phyloP scores from a whole-genome alignment of 2,797 vertebrate species.

The Ptychobarbus kaznakovi region DNA sequence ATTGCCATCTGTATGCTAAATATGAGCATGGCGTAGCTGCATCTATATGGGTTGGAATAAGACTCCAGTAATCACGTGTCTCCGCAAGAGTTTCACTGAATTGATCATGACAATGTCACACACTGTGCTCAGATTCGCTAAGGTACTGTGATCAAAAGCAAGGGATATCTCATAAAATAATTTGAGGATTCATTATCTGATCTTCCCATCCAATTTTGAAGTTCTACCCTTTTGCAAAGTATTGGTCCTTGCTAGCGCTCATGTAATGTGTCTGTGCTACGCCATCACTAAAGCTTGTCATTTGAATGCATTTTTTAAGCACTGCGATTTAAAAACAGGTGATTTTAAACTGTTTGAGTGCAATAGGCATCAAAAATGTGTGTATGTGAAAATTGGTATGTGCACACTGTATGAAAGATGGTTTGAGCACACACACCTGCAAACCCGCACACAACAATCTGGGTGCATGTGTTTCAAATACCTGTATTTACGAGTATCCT shows the following conservation, averaged over 20 bases:
- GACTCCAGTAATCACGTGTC: not conserved
- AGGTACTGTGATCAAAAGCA: not conserved
- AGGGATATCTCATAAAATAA: not conserved
- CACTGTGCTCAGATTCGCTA: not conserved
- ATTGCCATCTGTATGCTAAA: constrained; percentile 43
- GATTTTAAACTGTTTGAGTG: not conserved
- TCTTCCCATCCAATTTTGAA: not conserved
- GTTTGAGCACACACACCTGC: not conserved
- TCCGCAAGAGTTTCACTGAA: not conserved
- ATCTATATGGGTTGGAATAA: constrained; percentile 12
- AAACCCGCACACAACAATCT: not conserved
- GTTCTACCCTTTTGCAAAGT: too few species aligned
- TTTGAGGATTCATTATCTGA: not conserved
- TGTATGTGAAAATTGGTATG: not conserved
- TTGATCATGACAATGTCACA: not conserved
- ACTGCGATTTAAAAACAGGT: not conserved
- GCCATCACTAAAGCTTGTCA: not conserved
- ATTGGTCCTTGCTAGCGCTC: not conserved
- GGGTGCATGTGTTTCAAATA: not conserved
- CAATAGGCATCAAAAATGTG: not conserved
- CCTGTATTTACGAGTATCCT: not conserved
- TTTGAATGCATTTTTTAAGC: not conserved
- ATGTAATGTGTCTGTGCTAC: not conserved
- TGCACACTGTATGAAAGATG: not conserved
- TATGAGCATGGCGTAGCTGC: constrained; percentile 38